Evolutionary conservation across 2,113 vertebrate species (phyloP).

Genomic region (Eira barbara): DNA sequence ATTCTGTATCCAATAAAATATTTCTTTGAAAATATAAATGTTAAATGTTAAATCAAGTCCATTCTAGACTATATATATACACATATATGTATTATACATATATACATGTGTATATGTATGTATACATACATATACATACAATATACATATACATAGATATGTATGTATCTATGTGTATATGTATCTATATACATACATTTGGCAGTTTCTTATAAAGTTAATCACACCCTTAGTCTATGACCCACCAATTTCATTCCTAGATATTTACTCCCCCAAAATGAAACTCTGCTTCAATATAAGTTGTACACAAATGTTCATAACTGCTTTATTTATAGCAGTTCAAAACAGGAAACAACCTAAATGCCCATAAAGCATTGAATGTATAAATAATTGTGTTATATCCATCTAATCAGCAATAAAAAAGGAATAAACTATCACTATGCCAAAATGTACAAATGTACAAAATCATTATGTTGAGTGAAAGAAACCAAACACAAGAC

Average conservation of each 20-base stretch:
- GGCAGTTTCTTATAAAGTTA: neutral
- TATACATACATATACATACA: neutral
- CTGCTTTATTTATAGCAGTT: neutral
- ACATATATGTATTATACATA: neutral
- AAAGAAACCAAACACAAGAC: neutral
- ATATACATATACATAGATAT: too few relatives aligned
- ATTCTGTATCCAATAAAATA: neutral
- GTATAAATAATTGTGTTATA: neutral
- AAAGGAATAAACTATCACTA: neutral
- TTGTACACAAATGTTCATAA: neutral
- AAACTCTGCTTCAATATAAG: neutral
- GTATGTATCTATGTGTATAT: neutral
- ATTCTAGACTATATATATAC: neutral
- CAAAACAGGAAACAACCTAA: neutral
- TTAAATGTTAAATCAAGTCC: neutral
- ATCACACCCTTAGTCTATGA: neutral
- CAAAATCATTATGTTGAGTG: neutral
- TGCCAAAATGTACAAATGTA: neutral
- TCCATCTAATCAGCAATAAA: neutral
- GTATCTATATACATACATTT: neutral
- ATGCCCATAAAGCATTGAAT: neutral
- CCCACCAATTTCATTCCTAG: neutral
- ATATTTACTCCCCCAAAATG: neutral
- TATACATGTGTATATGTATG: neutral
- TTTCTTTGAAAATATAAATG: neutral